Evolutionary conservation across 2,797 vertebrate species (phyloP).

Genomic region (Arctocebus calabarensis): DNA sequence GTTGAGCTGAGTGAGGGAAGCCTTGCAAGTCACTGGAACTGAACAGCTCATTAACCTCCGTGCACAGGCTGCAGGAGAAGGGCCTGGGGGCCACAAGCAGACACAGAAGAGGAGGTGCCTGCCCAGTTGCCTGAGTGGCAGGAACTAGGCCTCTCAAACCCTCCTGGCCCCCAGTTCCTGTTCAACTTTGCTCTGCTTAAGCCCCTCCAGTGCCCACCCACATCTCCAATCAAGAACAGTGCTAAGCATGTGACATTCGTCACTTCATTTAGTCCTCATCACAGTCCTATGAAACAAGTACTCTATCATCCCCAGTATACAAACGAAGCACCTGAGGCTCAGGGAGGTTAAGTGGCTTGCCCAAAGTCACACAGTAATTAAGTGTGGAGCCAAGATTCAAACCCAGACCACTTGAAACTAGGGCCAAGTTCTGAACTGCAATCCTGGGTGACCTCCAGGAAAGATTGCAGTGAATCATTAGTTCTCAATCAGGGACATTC

Average conservation of each 20-base stretch:
- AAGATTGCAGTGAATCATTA: background rate
- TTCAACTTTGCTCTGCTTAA: background rate
- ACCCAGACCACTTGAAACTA: background rate
- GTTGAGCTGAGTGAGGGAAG: background rate
- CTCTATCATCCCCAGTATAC: background rate
- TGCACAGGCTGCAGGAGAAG: background rate
- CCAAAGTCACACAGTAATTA: background rate
- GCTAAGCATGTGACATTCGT: background rate
- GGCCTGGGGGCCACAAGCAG: background rate
- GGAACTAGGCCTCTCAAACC: background rate
- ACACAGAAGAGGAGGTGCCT: background rate
- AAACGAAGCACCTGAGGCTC: background rate
- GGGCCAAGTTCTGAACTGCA: background rate
- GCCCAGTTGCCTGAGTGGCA: background rate
- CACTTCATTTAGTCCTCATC: background rate
- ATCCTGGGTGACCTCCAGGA: rapidly evolving
- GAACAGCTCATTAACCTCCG: conserved; percentile 20
- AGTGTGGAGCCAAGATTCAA: background rate
- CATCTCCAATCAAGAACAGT: background rate
- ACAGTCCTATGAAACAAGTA: background rate
- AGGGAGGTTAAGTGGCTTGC: background rate
- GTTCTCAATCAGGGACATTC: background rate
- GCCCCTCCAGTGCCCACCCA: background rate
- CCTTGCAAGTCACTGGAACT: background rate
- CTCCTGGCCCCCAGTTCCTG: background rate